Conservation (phyloP, 2,888 invertebrate genomes). For the Craniophora ligustri region DNA sequence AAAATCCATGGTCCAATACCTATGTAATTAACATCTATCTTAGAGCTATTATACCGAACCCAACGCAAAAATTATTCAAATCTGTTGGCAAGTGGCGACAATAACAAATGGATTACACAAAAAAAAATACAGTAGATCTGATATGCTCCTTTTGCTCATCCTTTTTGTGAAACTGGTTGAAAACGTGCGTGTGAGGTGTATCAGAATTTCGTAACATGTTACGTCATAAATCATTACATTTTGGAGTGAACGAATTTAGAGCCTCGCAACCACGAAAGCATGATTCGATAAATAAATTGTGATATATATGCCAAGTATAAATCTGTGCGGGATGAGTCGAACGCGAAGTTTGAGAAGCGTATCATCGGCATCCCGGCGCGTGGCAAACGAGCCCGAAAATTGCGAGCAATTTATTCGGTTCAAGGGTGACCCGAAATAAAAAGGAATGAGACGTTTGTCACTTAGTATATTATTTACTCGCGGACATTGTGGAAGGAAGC, state of each 20-base stretch:
- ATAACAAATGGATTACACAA: too few relatives aligned
- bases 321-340: slow-evolving; percentile 62
- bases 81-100: too few relatives aligned
- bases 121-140: too few relatives aligned
- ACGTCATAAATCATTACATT: slow-evolving; percentile 33
- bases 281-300: slow-evolving; percentile 57
- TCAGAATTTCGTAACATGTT: background rate
- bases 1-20: too few relatives aligned
- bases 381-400: slow-evolving; percentile 84
- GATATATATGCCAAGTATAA: slow-evolving; percentile 56
- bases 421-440: slow-evolving; percentile 83
- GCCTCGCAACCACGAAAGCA: slow-evolving; percentile 27
- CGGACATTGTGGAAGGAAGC: slow-evolving; percentile 62
- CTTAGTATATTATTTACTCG: slow-evolving; percentile 82
- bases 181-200: too few relatives aligned
- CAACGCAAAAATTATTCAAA: too few relatives aligned
- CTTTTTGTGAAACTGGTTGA: too few relatives aligned
- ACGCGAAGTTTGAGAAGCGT: slow-evolving; percentile 73
- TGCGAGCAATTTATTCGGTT: slow-evolving; percentile 84
- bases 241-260: slow-evolving; percentile 26
- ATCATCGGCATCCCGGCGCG: slow-evolving; percentile 81
- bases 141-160: too few relatives aligned
- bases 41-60: too few relatives aligned
- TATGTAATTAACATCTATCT: too few relatives aligned
- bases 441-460: slow-evolving; percentile 81